These are phyloP conservation scores for Campaea margaritaria DNA, from an alignment of 2,888 invertebrate genomes.

Conservation along the genomic window DNA sequence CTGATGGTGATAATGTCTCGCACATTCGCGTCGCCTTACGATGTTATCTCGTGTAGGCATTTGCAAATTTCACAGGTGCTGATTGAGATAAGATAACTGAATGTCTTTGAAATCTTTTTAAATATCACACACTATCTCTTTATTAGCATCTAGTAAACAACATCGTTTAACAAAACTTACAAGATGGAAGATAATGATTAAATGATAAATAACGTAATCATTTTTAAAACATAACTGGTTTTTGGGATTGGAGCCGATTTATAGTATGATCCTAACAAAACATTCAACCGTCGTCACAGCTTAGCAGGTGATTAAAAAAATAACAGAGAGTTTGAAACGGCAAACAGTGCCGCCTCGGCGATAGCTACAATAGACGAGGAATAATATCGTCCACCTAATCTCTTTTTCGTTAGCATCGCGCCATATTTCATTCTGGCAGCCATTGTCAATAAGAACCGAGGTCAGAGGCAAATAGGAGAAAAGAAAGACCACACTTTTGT, in stretches of 20 bases:
- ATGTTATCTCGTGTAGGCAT: constrained; percentile 1
- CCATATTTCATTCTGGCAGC: constrained; percentile 84
- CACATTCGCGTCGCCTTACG: constrained; percentile 17
- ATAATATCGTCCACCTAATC: constrained; percentile 81
- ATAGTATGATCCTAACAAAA: constrained; percentile 59
- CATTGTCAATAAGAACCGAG: constrained; percentile 83
- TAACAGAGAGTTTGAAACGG: constrained; percentile 62
- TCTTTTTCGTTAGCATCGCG: constrained; percentile 80
- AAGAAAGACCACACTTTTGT: constrained; percentile 76
- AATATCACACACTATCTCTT: too few species aligned
- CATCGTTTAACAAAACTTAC: background rate
- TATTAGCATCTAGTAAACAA: background rate
- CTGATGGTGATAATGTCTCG: constrained; percentile 33
- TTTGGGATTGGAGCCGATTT: constrained; percentile 9
- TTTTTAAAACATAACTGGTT: constrained; percentile 8
- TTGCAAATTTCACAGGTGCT: constrained; percentile 7
- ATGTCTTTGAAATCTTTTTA: constrained; percentile 1
- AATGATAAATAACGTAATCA: background rate
- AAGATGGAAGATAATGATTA: background rate
- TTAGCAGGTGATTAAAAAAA: constrained; percentile 73
- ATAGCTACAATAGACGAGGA: constrained; percentile 61
- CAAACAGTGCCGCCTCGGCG: constrained; percentile 66
- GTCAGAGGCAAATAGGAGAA: constrained; percentile 83
- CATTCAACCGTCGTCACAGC: constrained; percentile 70
- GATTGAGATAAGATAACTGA: constrained; percentile 11